phyloP scores from a whole-genome alignment of 2,113 vertebrate species.

The Eolophus roseicapilla region DNA sequence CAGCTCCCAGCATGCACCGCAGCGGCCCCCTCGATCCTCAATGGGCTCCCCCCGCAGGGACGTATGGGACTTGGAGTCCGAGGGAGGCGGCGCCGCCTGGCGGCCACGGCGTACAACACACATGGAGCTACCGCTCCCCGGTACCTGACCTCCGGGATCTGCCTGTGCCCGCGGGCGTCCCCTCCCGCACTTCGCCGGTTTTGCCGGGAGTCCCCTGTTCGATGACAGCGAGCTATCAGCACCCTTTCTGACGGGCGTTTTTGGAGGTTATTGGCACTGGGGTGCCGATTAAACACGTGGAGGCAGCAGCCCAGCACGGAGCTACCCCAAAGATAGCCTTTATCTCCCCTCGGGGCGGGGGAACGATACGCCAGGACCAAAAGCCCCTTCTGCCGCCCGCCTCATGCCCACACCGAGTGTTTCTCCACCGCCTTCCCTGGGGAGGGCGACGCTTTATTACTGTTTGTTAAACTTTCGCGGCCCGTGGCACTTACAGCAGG shows the following conservation, averaged over 20 bases:
- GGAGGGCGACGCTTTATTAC: no score
- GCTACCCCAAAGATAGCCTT: no score
- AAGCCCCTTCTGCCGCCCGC: background rate
- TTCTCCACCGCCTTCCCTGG: background rate
- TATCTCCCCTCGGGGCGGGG: accelerated
- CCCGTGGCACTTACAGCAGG: background rate
- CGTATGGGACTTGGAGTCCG: background rate
- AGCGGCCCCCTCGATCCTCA: accelerated
- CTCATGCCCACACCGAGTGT: background rate
- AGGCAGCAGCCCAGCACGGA: background rate
- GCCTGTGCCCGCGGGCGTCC: background rate
- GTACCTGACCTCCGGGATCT: no score
- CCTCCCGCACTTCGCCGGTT: background rate
- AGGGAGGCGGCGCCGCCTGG: background rate
- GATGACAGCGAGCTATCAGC: background rate
- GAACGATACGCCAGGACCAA: no score
- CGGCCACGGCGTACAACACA: accelerated
- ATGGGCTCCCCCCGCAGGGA: background rate
- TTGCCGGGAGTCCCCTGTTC: no score
- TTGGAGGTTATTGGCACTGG: background rate
- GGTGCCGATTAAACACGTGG: no score
- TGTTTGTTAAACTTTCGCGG: accelerated
- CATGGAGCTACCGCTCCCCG: no score
- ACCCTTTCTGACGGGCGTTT: background rate
- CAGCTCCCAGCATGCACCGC: background rate